Conservation (phyloP, 2,797 vertebrate species). For the Argya squamiceps region DNA sequence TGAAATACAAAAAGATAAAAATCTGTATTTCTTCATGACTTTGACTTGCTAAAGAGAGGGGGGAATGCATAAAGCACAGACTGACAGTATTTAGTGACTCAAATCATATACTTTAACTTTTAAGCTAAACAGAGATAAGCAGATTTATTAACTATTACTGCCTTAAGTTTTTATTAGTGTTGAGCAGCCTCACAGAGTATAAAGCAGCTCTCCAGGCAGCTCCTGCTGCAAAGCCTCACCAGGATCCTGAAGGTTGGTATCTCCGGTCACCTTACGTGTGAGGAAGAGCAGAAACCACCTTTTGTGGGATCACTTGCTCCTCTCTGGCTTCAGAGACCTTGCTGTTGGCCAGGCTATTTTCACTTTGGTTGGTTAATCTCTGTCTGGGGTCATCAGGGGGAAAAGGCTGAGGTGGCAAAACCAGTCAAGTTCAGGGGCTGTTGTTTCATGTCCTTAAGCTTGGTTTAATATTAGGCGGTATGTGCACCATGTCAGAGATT, state of each 20-base stretch:
- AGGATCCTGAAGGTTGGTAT: neutral
- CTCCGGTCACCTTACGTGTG: neutral
- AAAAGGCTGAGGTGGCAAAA: neutral
- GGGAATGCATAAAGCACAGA: constrained; percentile 9
- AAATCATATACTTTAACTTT: constrained; percentile 32
- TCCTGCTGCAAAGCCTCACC: neutral
- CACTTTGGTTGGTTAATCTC: neutral
- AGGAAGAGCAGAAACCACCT: neutral
- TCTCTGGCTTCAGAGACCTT: neutral
- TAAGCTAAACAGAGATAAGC: neutral
- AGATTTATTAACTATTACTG: constrained; percentile 37
- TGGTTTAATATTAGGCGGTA: neutral
- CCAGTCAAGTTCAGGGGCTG: neutral
- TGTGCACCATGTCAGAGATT: neutral
- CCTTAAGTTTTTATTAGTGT: constrained; percentile 21
- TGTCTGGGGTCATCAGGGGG: neutral
- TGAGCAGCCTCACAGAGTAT: neutral
- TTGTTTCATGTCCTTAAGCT: neutral
- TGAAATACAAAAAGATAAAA: constrained; percentile 31
- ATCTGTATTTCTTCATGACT: constrained; percentile 48
- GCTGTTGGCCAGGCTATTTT: neutral
- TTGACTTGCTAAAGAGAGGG: constrained; percentile 6
- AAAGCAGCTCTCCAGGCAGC: neutral
- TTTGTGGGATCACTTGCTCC: neutral
- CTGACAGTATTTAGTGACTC: constrained; percentile 2